Conservation (phyloP, 2,113 vertebrate genomes). For the Bos taurus region ARS-UCD2.0 NC_037329.1:26718501-26719000, state of each 20-base stretch:
- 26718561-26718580: neutral
- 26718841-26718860: neutral
- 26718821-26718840: neutral
- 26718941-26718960: neutral
- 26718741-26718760: neutral
- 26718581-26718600: neutral
- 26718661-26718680: neutral
- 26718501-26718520: conserved; percentile 11
- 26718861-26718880: neutral
- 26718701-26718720: neutral
- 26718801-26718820: neutral
- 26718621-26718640: neutral
- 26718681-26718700: neutral
- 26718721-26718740: neutral
- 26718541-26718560: neutral
- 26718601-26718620: conserved; percentile 15
- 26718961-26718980: neutral
- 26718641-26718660: neutral
- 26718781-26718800: neutral
- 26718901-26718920: neutral
- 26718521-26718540: neutral
- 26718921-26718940: neutral
- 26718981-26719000: neutral
- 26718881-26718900: neutral
- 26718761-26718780: neutral